These are phyloP conservation scores for Alloscopus bannaensis DNA, from an alignment of 2,888 invertebrate species.

Conservation along the genomic window DNA sequence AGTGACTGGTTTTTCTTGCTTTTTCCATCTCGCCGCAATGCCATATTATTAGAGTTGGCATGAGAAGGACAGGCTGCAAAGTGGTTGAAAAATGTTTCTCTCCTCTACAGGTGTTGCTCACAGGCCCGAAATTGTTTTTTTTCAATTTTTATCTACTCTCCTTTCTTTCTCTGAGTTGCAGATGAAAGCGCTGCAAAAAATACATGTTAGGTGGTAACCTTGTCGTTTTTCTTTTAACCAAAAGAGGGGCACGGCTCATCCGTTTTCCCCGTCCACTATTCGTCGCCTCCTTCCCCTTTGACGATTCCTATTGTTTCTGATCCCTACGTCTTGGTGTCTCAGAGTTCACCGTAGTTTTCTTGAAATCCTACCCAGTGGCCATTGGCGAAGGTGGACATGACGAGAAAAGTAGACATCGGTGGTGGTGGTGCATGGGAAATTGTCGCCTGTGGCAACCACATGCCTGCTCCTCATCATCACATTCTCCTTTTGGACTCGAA, in stretches of 20 bases:
- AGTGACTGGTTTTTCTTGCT: constrained; percentile 17
- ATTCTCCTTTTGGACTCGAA: constrained; percentile 18
- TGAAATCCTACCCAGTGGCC: constrained; percentile 60
- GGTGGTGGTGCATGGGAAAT: constrained; percentile 63
- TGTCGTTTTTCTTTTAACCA: too few relatives aligned
- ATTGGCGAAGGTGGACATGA: constrained; percentile 64
- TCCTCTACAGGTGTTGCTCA: constrained; percentile 62
- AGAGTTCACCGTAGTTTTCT: constrained; percentile 40
- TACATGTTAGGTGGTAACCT: too few relatives aligned
- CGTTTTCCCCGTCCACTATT: constrained; percentile 37
- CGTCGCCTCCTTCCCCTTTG: constrained; percentile 34
- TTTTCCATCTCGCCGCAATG: constrained; percentile 39
- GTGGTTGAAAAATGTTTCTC: constrained; percentile 56
- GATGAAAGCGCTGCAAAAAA: neutral
- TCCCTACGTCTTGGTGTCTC: too few relatives aligned
- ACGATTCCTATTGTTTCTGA: constrained; percentile 29
- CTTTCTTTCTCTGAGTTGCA: too few relatives aligned
- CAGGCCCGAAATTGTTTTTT: constrained; percentile 38
- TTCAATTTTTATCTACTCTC: too few relatives aligned
- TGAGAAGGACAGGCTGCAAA: constrained; percentile 57
- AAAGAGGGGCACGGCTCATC: constrained; percentile 63
- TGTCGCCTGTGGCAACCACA: constrained; percentile 54
- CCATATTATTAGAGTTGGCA: constrained; percentile 46
- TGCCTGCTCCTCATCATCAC: constrained; percentile 40
- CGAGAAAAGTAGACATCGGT: constrained; percentile 47